Conservation (phyloP, 2,888 invertebrate species). For the Pachydiplax longipennis region DNA sequence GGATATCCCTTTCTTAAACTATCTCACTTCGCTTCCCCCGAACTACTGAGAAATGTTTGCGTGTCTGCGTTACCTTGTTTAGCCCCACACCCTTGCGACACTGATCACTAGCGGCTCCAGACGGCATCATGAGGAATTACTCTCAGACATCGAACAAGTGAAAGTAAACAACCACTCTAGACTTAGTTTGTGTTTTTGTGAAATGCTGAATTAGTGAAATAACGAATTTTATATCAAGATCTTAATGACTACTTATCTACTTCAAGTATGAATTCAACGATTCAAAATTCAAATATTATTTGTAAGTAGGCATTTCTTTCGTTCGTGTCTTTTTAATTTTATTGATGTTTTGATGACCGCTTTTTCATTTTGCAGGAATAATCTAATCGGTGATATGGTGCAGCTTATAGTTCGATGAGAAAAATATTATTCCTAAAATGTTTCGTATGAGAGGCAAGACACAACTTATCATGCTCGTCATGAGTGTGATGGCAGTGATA, state of each 20-base stretch:
- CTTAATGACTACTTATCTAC: background rate
- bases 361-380: background rate
- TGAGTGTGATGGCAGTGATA: constrained; percentile 55
- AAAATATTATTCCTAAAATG: background rate
- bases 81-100: constrained; percentile 2
- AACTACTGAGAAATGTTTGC: background rate
- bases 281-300: background rate
- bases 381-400: background rate
- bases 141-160: background rate
- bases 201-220: background rate
- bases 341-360: background rate
- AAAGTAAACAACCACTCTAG: background rate
- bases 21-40: background rate
- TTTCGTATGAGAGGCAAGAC: constrained; percentile 22
- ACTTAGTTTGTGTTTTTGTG: constrained; percentile 12
- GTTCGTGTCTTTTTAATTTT: background rate
- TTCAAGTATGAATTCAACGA: background rate
- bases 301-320: background rate
- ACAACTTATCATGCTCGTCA: constrained; percentile 56
- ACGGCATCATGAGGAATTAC: background rate
- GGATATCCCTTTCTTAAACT: background rate
- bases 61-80: background rate
- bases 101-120: background rate
- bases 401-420: constrained; percentile 10
- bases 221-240: background rate